These are phyloP conservation scores for Erinaceus europaeus DNA, from an alignment of 2,113 vertebrate species.

Conservation along the genomic window DNA sequence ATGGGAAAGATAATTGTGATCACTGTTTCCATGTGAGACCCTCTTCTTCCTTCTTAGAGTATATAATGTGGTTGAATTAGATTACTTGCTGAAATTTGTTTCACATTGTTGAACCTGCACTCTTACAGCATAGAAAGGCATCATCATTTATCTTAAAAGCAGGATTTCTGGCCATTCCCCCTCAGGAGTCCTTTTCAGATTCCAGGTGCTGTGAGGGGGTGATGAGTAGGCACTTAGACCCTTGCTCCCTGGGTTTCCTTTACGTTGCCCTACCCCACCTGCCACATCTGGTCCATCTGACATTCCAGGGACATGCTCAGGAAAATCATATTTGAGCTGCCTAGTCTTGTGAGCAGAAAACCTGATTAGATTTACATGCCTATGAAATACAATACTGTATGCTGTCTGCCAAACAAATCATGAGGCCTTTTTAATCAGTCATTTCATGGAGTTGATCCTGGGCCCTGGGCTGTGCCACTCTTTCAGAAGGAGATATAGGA, in stretches of 20 bases:
- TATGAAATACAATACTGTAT: constrained; percentile 67
- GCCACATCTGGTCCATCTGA: not conserved
- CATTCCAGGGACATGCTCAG: not conserved
- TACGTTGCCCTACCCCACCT: not conserved
- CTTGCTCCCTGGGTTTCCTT: not conserved
- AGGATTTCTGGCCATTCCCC: not conserved
- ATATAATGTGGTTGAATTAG: not conserved
- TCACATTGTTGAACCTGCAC: not conserved
- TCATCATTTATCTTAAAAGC: not conserved
- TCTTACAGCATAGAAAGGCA: not conserved
- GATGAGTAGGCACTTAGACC: accelerated
- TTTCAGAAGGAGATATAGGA: not conserved
- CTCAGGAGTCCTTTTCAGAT: not conserved
- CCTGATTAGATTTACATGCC: constrained; percentile 60
- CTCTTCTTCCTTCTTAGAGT: not conserved
- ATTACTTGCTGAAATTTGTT: not conserved
- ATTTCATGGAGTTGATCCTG: constrained; percentile 25
- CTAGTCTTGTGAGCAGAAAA: constrained; percentile 49
- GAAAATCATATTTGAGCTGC: constrained; percentile 35
- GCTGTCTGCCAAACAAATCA: constrained; percentile 60
- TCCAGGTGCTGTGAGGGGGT: too few species aligned
- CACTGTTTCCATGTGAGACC: too few species aligned
- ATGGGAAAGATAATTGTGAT: too few species aligned
- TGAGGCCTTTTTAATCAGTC: constrained; percentile 51
- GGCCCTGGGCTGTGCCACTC: not conserved